Base-by-base conservation (phyloP, 2,797 vertebrate genomes). In the Rousettus madagascariensis region DNA sequence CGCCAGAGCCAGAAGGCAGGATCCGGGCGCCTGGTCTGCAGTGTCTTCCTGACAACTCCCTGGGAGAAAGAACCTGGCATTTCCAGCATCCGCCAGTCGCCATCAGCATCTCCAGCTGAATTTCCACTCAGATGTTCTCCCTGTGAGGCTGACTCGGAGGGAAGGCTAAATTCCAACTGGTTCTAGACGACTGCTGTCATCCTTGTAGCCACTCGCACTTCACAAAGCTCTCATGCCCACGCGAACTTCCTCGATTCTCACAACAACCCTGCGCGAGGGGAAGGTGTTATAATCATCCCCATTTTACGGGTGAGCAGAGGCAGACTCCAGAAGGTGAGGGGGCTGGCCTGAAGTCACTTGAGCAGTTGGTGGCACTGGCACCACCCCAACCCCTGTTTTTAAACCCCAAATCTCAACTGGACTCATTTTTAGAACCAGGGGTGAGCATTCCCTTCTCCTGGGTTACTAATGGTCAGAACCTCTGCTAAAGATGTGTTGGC, bases 1-100 rank as follows among this genome's bases (percentile, higher is more conserved):
- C 71, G 87, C 77, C 84, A 55, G 87, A 86, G 80, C 88, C 94
- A 53, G 90, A 38, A 91, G 41, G 53, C 51, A 79, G 85, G 65
- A 92, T 80, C 41, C 3, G 7, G 46, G 65, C 5, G 46, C 95
- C 89, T 84, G 96, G 82, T 85, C 87, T 83, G 68, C 85, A 74
- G 94, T 16, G 17, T 38, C 63, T 38, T 33, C 69, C 38, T 28
- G 36, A 61, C 61, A 46, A n/a, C 61, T 82, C 26, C 15, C 19
- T 26, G 30, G 71, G 53, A 55, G 65, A 43, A 75, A 24, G 36
- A 86, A 53, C 65, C 82, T 71, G 86, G 59, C 20, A 1, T 65
- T 71, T 66, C 77, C 91, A 59, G 82, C 69, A 3, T 46, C 4
- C 33, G 49, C 86, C 59, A 26, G 43, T 38, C 66, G 43, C 49